phyloP scores from a whole-genome alignment of 1,140 invertebrate species.

The Drosophila jambulina region DNA sequence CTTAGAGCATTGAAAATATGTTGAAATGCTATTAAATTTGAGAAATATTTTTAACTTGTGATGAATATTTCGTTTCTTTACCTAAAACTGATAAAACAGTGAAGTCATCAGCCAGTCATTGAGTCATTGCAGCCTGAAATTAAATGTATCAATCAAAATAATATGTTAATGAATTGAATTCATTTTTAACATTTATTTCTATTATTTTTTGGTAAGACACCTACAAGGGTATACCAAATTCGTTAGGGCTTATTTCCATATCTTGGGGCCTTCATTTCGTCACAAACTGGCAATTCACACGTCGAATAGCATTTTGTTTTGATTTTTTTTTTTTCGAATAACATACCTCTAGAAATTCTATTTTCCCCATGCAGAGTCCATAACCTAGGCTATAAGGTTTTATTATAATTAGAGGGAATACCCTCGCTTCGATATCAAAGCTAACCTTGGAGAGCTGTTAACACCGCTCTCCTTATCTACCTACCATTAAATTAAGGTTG shows the following conservation, averaged over 20 bases:
- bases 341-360: constrained; percentile 4
- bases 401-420: constrained; percentile 18
- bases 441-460: constrained; percentile 9
- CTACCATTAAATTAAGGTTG: constrained; percentile 59
- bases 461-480: constrained; percentile 46
- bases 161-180: not conserved
- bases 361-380: constrained; percentile 7
- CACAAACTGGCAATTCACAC: constrained; percentile 66
- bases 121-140: not conserved
- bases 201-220: not conserved
- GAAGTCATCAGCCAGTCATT: not conserved
- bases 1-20: not conserved
- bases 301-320: constrained; percentile 53
- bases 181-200: not conserved
- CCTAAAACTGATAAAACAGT: not conserved
- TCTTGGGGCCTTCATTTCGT: constrained; percentile 21
- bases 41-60: not conserved
- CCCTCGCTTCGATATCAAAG: not conserved
- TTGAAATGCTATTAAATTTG: not conserved
- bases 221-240: not conserved
- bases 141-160: not conserved
- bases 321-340: constrained; percentile 29
- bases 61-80: not conserved
- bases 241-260: not conserved
- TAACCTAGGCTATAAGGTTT: constrained; percentile 1